These are phyloP conservation scores for Perca fluviatilis DNA, from an alignment of 2,113 vertebrate species.

Conservation along the genomic window DNA sequence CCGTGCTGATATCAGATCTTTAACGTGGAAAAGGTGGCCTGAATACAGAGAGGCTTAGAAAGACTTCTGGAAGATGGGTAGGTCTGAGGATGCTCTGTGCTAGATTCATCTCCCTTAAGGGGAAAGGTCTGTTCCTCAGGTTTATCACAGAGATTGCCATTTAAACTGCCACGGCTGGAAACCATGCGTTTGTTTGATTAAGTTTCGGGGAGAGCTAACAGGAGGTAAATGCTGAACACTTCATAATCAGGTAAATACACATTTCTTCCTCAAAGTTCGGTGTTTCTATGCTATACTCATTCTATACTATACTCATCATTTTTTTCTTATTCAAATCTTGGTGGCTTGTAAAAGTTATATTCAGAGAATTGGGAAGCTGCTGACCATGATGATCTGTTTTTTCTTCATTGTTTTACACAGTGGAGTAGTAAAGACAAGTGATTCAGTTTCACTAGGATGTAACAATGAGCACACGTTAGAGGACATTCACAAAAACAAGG, in stretches of 20 bases:
- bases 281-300: no score
- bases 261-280: neutral
- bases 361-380: neutral
- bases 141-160: slow-evolving; percentile 39
- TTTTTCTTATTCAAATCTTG: neutral
- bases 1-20: slow-evolving; percentile 71
- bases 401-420: no score
- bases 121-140: slow-evolving; percentile 36
- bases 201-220: slow-evolving; percentile 5
- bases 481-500: neutral
- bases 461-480: neutral
- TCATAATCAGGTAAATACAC: neutral
- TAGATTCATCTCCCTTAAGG: slow-evolving; percentile 47
- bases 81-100: slow-evolving; percentile 34
- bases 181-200: slow-evolving; percentile 35
- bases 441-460: no score
- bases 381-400: neutral
- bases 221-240: slow-evolving; percentile 6
- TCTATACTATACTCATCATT: no score
- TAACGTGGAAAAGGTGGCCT: slow-evolving; percentile 54
- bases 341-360: neutral
- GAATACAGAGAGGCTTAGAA: slow-evolving; percentile 68
- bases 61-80: slow-evolving; percentile 52
- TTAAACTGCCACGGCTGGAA: slow-evolving; percentile 31
- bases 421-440: no score